Base-by-base conservation (phyloP, 2,888 invertebrate species). In the Lasioglossum malachurum region DNA sequence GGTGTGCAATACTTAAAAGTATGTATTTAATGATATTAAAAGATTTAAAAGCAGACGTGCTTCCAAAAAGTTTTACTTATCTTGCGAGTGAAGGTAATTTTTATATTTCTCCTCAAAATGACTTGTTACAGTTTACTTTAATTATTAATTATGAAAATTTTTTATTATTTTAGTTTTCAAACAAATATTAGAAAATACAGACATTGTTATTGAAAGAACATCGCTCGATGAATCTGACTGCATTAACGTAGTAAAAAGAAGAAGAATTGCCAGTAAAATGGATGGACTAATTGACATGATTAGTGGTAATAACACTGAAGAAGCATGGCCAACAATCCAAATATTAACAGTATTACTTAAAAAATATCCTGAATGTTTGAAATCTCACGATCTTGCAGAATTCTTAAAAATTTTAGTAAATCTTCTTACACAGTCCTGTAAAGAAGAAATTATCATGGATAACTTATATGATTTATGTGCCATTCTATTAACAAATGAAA, bases 241-340 rank as follows among this genome's bases (percentile, higher is more conserved):
- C 19, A 49, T 84, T 1, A 92, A 90, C 73, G 88, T 91, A 14
- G 72, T 73, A 31, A 96, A 96, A 89, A 92, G 94, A 53, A 92
- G 92, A 31, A 93, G 93, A 87, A 83, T 94, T 2, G 89, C 92
- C 41, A 78, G 82, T 31, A 92, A 89, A 73, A 82, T 95, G 64
- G 86, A 91, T 79, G 89, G 90, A 12, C 86, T 90, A 5, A 76
- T 92, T 46, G 92, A 93, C 72, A 92, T 95, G 79, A 92, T 95
- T 57, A 88, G 78, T 57, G 91, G 92, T 77, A 93, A 93, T 60
- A 93, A 94, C 87, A 92, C 92, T n/a, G 94, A 94, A 72, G 94
- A 94, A 89, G 93, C 93, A 67, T 96, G 96, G 95, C 92, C 95
- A 44, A 95, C 95, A 93, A 93, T 96, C 64, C 95, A 95, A 85